These are phyloP conservation scores for Teleogryllus oceanicus DNA, from an alignment of 2,888 invertebrate genomes.

Conservation along the genomic window DNA sequence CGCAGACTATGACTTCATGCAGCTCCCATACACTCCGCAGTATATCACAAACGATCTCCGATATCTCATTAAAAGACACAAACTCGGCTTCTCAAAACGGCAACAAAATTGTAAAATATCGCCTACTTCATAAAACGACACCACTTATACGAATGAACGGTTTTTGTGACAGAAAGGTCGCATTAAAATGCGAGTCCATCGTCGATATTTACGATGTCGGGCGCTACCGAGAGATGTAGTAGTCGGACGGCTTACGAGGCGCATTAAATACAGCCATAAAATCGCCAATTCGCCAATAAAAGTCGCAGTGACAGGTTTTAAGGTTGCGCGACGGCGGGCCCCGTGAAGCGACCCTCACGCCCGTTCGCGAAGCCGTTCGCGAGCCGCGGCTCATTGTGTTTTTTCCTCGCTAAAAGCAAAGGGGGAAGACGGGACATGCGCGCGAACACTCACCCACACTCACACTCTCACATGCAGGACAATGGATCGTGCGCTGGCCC, in stretches of 20 bases:
- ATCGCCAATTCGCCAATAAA: neutral
- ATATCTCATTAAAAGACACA: too few species aligned
- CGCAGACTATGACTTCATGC: too few species aligned
- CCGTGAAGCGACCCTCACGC: neutral
- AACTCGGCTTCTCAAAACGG: too few species aligned
- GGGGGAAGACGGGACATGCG: too few species aligned
- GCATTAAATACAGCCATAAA: slow-evolving; percentile 18
- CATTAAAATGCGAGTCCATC: slow-evolving; percentile 1
- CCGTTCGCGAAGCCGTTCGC: neutral
- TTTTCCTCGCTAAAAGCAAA: too few species aligned
- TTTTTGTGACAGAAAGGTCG: neutral
- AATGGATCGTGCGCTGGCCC: too few species aligned
- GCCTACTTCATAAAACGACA: neutral
- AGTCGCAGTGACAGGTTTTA: slow-evolving; percentile 18
- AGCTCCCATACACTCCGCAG: too few species aligned
- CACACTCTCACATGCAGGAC: too few species aligned
- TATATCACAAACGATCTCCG: too few species aligned
- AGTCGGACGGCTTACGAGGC: neutral
- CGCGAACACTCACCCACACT: too few species aligned
- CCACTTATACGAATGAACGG: neutral
- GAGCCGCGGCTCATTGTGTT: too few species aligned
- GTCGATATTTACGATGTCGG: slow-evolving; percentile 6
- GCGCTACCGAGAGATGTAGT: neutral
- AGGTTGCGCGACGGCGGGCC: neutral
- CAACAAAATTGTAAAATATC: too few species aligned